phyloP scores from a whole-genome alignment of 2,888 invertebrate species.

The Hirtodrosophila cameraria region DNA sequence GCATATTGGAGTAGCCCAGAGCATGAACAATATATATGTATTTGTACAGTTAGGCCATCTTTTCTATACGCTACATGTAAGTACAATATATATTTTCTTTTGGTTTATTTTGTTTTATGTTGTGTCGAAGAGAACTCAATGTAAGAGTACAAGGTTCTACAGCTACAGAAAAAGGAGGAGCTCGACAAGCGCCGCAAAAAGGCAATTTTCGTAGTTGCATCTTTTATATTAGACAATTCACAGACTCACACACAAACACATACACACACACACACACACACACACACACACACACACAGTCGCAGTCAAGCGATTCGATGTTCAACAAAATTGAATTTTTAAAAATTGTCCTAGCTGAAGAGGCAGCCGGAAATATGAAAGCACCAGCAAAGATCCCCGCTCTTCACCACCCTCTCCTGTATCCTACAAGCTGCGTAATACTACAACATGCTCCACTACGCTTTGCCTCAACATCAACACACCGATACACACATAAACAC shows the following conservation, averaged over 20 bases:
- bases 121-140: conserved; percentile 32
- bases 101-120: conserved; percentile 40
- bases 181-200: conserved; percentile 42
- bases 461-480: conserved; percentile 36
- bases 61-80: conserved; percentile 3
- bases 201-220: conserved; percentile 71
- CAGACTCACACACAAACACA: conserved; percentile 18
- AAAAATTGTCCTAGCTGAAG: conserved; percentile 72
- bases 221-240: conserved; percentile 58
- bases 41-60: conserved; percentile 20
- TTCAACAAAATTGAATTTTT: conserved; percentile 76
- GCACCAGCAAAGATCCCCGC: conserved; percentile 1
- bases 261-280: conserved; percentile 20
- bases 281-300: conserved; percentile 17
- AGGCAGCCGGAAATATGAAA: conserved; percentile 74
- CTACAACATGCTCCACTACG: conserved; percentile 43
- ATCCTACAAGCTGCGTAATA: conserved; percentile 7
- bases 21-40: not conserved
- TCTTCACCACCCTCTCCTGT: not conserved
- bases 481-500: conserved; percentile 7
- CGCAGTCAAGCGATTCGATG: conserved; percentile 61
- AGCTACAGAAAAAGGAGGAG: not conserved
- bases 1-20: conserved; percentile 2
- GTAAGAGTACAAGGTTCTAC: conserved; percentile 4
- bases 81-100: conserved; percentile 21